phyloP scores from a whole-genome alignment of 92 coral and sea anemone species.

The Phymanthus crucifer region DNA sequence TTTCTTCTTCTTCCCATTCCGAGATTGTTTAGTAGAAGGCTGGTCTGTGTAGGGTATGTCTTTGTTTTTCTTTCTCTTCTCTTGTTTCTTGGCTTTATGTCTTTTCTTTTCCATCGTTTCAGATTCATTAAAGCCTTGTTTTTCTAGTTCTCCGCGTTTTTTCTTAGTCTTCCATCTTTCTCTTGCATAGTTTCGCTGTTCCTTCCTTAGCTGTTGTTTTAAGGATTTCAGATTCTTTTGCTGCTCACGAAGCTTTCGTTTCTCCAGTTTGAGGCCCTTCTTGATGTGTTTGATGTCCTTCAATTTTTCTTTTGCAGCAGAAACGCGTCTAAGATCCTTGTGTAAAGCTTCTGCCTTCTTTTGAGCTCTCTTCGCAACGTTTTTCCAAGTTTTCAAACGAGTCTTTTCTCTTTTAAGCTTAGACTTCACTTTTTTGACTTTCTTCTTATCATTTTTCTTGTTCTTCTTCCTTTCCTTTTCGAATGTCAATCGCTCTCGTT shows the following conservation, averaged over 20 bases:
- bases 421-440: slow-evolving; percentile 32
- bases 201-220: slow-evolving; percentile 45
- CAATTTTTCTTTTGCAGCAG: slow-evolving; percentile 35
- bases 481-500: slow-evolving; percentile 49
- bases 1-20: background rate
- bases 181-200: slow-evolving; percentile 60
- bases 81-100: background rate
- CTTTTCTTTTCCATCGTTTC: background rate
- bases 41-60: background rate
- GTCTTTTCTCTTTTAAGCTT: slow-evolving; percentile 55
- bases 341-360: slow-evolving; percentile 52
- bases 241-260: slow-evolving; percentile 53
- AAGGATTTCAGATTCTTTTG: slow-evolving; percentile 49
- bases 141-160: slow-evolving; percentile 16
- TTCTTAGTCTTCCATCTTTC: slow-evolving; percentile 52
- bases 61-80: background rate
- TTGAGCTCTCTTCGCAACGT: slow-evolving; percentile 48
- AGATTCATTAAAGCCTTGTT: background rate
- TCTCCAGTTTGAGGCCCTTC: slow-evolving; percentile 52
- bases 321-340: slow-evolving; percentile 48
- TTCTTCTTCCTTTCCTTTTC: slow-evolving; percentile 33
- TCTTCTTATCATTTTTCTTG: slow-evolving; percentile 28
- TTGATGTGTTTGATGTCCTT: slow-evolving; percentile 58
- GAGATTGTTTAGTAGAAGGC: background rate
- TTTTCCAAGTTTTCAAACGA: slow-evolving; percentile 63